Conservation (phyloP, 2,797 vertebrate genomes). For the Lithobates sylvaticus region DNA sequence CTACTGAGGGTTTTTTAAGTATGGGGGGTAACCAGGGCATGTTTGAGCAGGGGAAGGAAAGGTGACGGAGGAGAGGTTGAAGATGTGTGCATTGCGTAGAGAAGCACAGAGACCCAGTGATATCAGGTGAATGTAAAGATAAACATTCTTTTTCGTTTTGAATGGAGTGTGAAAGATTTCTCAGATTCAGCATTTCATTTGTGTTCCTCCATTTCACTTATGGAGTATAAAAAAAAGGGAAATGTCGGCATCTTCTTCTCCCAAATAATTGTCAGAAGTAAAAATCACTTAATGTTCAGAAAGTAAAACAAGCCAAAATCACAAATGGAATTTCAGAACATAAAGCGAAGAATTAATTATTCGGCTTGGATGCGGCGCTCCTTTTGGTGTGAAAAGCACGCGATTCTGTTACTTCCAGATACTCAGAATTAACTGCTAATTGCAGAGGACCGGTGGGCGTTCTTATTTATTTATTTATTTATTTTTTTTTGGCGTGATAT, state of each 20-base stretch:
- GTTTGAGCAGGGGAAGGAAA: no score
- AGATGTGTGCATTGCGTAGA: no score
- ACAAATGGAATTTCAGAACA: constrained; percentile 9
- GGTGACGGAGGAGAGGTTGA: no score
- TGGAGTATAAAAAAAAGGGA: neutral
- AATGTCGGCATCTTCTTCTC: neutral
- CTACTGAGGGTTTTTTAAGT: no score
- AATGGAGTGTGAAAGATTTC: no score
- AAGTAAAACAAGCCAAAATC: no score
- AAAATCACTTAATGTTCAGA: neutral
- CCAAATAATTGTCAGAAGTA: constrained; percentile 18
- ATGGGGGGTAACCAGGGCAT: no score
- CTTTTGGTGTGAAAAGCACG: constrained; percentile 27
- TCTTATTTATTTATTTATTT: no score
- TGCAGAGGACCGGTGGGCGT: constrained; percentile 82
- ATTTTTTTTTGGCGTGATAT: constrained; percentile 82
- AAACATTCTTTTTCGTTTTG: no score
- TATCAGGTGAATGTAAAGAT: no score
- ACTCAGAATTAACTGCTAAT: constrained; percentile 84
- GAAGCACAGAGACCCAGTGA: no score
- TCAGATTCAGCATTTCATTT: no score
- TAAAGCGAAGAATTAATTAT: constrained; percentile 24
- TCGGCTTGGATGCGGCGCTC: neutral
- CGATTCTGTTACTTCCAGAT: constrained; percentile 79
- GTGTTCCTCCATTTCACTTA: neutral